phyloP scores from a whole-genome alignment of 2,113 vertebrate genomes.

The Xiphias gladius region DNA sequence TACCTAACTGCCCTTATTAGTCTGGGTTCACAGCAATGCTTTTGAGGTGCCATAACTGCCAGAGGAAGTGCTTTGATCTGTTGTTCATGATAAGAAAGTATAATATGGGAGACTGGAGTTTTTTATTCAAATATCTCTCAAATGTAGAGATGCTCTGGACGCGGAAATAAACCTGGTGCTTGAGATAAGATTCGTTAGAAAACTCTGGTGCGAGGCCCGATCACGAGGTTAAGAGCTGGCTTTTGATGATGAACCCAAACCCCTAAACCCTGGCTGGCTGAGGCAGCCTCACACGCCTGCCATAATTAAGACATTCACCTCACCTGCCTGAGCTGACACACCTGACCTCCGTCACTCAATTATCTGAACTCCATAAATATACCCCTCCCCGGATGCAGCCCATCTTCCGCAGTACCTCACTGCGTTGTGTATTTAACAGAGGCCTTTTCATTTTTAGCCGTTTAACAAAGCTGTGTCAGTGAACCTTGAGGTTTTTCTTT shows the following conservation, averaged over 20 bases:
- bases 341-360: not conserved
- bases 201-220: too few species aligned
- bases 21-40: not conserved
- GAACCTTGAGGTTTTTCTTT: too few species aligned
- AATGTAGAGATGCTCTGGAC: not conserved
- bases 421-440: too few species aligned
- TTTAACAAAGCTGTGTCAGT: too few species aligned
- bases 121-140: not conserved
- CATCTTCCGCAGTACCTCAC: not conserved
- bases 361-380: not conserved
- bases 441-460: too few species aligned
- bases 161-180: not conserved
- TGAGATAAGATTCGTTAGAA: too few species aligned
- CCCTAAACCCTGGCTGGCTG: too few species aligned
- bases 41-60: not conserved
- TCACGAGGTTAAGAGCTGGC: not conserved
- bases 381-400: rapidly evolving
- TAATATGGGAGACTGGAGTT: not conserved
- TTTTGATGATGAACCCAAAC: too few species aligned
- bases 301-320: not conserved
- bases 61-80: not conserved
- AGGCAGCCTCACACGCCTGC: too few species aligned
- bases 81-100: too few species aligned
- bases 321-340: constrained; percentile 8
- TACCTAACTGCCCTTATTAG: not conserved